Evolutionary conservation across 2,888 invertebrate genomes (phyloP).

Genomic region (Brenthis hecate): DNA sequence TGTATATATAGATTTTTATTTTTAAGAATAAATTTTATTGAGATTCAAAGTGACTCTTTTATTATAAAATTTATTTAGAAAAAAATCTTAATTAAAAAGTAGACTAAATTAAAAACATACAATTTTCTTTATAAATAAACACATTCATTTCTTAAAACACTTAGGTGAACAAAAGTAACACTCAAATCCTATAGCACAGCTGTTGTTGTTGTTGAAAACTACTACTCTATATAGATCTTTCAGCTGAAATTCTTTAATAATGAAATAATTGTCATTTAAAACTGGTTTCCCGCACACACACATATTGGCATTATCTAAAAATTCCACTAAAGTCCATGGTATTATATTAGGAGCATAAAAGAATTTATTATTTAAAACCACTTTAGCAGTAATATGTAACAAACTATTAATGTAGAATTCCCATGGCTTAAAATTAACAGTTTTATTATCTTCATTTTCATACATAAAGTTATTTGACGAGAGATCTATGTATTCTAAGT

Average conservation of each 20-base stretch:
- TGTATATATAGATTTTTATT: neutral
- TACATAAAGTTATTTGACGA: constrained; percentile 79
- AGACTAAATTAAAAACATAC: neutral
- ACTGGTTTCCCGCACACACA: constrained; percentile 84
- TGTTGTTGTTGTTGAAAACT: constrained; percentile 61
- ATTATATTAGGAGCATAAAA: constrained; percentile 81
- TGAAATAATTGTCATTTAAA: constrained; percentile 54
- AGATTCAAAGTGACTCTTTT: neutral
- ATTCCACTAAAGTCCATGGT: constrained; percentile 82
- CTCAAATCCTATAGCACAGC: constrained; percentile 75
- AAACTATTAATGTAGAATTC: constrained; percentile 75
- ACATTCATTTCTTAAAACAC: constrained; percentile 61
- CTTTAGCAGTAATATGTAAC: constrained; percentile 79
- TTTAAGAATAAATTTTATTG: neutral
- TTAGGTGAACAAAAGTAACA: constrained; percentile 84
- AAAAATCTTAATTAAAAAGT: neutral
- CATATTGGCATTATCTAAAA: constrained; percentile 83
- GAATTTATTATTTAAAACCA: constrained; percentile 76
- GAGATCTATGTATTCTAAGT: constrained; percentile 80
- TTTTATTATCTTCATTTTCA: constrained; percentile 38
- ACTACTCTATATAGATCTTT: constrained; percentile 66
- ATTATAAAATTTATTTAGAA: neutral
- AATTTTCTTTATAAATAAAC: neutral
- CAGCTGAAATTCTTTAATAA: constrained; percentile 62
- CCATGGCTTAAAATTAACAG: constrained; percentile 52